Base-by-base conservation (phyloP, 2,888 invertebrate species). In the Agapostemon virescens region DNA sequence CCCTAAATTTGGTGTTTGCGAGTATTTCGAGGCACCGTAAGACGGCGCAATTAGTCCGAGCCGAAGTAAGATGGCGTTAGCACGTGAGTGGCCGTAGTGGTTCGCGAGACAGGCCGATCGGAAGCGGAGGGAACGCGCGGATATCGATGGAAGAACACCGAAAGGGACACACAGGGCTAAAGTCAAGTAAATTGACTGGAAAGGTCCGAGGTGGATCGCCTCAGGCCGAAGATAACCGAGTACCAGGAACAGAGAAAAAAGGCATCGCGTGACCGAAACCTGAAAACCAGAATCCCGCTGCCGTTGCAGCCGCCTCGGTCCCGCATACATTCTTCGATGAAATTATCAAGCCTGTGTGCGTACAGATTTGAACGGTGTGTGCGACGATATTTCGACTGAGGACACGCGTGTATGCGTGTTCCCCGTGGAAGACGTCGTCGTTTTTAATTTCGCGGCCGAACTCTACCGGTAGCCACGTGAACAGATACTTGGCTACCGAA, bases 181-280 rank as follows among this genome's bases (percentile, higher is more conserved):
- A 58, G 20, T 17, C 26, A 26, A 58, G 58, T 58, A 58, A 58
- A 58, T 58, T 58, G 58, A 58, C 26, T 23, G 69, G 40, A 72
- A 36, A 66, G 71, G 55, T 40, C 52, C 49, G 69, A 49, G 58
- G 61, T 23, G 76, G 82, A 87, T 79, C 73, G 91, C 91, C 90
- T 86, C 87, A 84, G 90, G 91, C 90, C 85, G 85, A 79, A 91
- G 91, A 92, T 92, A 91, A 92, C 92, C 91, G 92, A 88, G 91
- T 92, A 92, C 92, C 90, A 84, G 90, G 92, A 92, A 92, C 90
- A 90, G 91, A 92, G 92, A 91, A 91, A 92, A 92, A 92, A 92
- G 90, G 77, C 84, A 84, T 84, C 77, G 83, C 83, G 83, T 82
- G 83, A 83, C 75, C 83, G 79, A 83, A 82, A 82, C 76, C 73